Base-by-base conservation (phyloP, 1,140 invertebrate genomes). In the Idris sp. region DNA sequence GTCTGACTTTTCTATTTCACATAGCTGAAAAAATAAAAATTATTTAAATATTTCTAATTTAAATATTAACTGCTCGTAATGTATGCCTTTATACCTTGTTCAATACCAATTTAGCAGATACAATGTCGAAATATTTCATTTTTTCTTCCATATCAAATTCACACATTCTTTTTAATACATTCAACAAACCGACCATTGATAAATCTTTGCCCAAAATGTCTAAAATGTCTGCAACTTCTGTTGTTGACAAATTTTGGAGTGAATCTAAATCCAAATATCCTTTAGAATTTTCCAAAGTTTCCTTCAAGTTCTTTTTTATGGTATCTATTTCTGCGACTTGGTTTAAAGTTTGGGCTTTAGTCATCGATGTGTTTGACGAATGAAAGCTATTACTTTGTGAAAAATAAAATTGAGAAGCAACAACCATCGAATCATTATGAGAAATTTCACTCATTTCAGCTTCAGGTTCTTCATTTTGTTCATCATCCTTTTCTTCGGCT, bases 101-200 rank as follows among this genome's bases (percentile, higher is more conserved):
- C 11, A 76, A 15, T 33, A 76, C 56, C 13, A 76, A 25, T 25
- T 76, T 71, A 10, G 46, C 0, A 44, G 59, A 71, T 9, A 76
- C 8, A 26, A 65, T 4, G 65, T 69, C 53, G 36, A 76, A 64
- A 43, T 76, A 71, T 19, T 43, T 48, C n/a, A 65, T 54, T 25
- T 15, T 46, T 33, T 71, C 44, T 49, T 76, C 73, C 11, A 5
- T 6, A 54, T 48, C 30, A 28, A 75, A 64, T 13, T 69, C 51
- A 11, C 5, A 41, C 73, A 75, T 68, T 19, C 14, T n/a, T 58
- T 62, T 64, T 5, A 68, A 31, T 4, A 59, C n/a, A 26, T 68
- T 69, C 0, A 36, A 11, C 10, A 64, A 44, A 0, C 73, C 73
- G 10, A 4, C 53, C 0, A 30, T 40, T 2, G 58, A 58, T 7